phyloP scores from a whole-genome alignment of 2,888 invertebrate species.

The Escarpia spicata region DNA sequence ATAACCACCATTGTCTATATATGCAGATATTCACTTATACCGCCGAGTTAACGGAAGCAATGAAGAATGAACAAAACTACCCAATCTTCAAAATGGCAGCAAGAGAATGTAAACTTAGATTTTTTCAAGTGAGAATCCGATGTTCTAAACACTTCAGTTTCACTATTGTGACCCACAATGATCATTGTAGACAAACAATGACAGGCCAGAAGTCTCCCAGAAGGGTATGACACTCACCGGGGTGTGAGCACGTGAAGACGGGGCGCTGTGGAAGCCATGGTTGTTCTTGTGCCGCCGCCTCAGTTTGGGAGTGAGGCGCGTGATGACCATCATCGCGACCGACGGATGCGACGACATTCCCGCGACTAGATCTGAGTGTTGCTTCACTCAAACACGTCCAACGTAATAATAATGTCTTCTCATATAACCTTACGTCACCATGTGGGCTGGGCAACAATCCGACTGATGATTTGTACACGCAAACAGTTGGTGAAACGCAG shows the following conservation, averaged over 20 bases:
- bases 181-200: neutral
- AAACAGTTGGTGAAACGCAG: neutral
- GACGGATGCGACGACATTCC: neutral
- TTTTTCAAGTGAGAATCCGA: too few relatives aligned
- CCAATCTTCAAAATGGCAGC: too few relatives aligned
- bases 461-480: neutral
- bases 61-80: too few relatives aligned
- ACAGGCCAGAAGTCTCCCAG: neutral
- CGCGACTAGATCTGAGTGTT: neutral
- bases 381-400: neutral
- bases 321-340: neutral
- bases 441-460: neutral
- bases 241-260: conserved; percentile 27
- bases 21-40: too few relatives aligned
- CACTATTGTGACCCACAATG: neutral
- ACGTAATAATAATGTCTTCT: neutral
- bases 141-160: too few relatives aligned
- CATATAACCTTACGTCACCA: neutral
- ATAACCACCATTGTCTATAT: too few relatives aligned
- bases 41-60: too few relatives aligned
- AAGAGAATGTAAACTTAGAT: too few relatives aligned
- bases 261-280: conserved; percentile 26
- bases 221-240: conserved; percentile 26
- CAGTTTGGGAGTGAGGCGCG: conserved; percentile 14
- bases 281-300: neutral